Conservation (phyloP, 2,888 invertebrate genomes). For the Chloroclystis v-ata region DNA sequence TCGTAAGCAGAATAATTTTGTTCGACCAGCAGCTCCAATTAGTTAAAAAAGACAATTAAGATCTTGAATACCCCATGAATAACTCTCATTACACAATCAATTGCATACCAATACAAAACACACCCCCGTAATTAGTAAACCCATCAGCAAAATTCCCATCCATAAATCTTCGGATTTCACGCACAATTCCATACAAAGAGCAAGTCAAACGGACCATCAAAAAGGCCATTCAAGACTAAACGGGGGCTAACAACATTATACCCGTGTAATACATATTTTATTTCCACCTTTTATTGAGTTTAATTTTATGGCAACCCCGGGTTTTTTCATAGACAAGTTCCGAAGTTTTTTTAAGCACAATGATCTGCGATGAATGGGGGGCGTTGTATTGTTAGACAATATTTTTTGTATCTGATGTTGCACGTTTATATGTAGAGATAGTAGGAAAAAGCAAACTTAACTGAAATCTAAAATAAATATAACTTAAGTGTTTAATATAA, state of each 20-base stretch:
- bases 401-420: slow-evolving; percentile 51
- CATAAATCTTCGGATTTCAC: slow-evolving; percentile 71
- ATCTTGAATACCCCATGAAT: too few relatives aligned
- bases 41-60: too few relatives aligned
- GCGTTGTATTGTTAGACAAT: slow-evolving; percentile 75
- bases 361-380: slow-evolving; percentile 60
- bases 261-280: slow-evolving; percentile 78
- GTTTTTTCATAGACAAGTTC: slow-evolving; percentile 48
- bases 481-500: not conserved
- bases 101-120: slow-evolving; percentile 9
- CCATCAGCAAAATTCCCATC: slow-evolving; percentile 47
- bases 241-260: slow-evolving; percentile 76
- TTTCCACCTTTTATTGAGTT: slow-evolving; percentile 70
- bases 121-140: slow-evolving; percentile 60
- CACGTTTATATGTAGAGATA: slow-evolving; percentile 41
- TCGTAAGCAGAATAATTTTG: too few relatives aligned
- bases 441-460: slow-evolving; percentile 21
- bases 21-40: too few relatives aligned
- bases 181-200: slow-evolving; percentile 66
- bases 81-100: too few relatives aligned
- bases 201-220: slow-evolving; percentile 70
- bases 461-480: not conserved
- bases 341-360: slow-evolving; percentile 44
- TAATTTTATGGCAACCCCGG: slow-evolving; percentile 72
- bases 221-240: slow-evolving; percentile 61